Conservation (phyloP, 2,797 vertebrate species). For the Sebastes oblongus region DNA sequence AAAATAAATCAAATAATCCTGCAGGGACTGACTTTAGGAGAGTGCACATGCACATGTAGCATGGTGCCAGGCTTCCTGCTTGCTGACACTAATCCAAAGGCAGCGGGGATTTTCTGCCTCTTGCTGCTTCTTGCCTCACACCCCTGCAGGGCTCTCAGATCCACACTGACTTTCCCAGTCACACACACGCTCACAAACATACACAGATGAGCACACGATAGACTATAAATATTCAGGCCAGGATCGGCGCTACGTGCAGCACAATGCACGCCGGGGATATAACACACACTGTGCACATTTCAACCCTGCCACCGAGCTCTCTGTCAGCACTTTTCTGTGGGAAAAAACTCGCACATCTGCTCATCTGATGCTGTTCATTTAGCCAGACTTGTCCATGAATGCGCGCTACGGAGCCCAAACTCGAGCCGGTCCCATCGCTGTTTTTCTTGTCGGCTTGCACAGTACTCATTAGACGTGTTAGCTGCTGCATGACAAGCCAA, state of each 20-base stretch:
- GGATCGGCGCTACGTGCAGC: conserved; percentile 53
- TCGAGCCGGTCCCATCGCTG: conserved; percentile 23
- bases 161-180: conserved; percentile 62
- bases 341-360: conserved; percentile 58
- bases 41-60: conserved; percentile 56
- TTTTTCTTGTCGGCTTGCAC: not conserved
- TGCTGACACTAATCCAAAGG: conserved; percentile 81
- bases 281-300: conserved; percentile 55
- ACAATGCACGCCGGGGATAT: conserved; percentile 46
- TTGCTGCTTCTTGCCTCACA: conserved; percentile 83
- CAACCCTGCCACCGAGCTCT: conserved; percentile 46
- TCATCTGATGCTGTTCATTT: conserved; percentile 62
- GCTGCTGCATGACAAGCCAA: conserved; percentile 31
- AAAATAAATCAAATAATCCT: conserved; percentile 23
- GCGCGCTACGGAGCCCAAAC: conserved; percentile 36
- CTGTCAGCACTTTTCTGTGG: conserved; percentile 63
- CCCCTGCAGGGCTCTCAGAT: conserved; percentile 78
- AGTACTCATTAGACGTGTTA: conserved; percentile 37
- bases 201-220: conserved; percentile 58
- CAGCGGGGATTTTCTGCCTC: conserved; percentile 79
- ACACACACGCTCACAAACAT: conserved; percentile 51
- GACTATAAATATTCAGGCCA: conserved; percentile 75
- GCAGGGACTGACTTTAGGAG: conserved; percentile 43
- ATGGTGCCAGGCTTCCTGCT: conserved; percentile 66
- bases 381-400: conserved; percentile 51